phyloP scores from a whole-genome alignment of 2,888 invertebrate species.

The Hirtodrosophila histrioides region DNA sequence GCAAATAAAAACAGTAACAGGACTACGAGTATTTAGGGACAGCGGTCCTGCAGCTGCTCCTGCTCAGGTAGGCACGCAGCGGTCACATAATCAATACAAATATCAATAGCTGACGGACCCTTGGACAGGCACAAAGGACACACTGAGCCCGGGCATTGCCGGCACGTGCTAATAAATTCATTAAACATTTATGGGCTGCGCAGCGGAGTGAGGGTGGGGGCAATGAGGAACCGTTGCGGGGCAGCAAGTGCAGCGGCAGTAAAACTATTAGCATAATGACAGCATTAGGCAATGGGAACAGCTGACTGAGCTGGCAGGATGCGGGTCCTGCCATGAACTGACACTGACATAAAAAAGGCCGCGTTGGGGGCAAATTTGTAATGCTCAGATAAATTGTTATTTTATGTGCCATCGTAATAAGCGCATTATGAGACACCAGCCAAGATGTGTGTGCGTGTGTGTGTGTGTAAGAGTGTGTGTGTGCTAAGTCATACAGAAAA shows the following conservation, averaged over 20 bases:
- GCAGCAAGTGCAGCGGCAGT: conserved; percentile 51
- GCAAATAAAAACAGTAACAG: conserved; percentile 1
- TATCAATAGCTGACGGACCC: conserved; percentile 46
- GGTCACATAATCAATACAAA: conserved; percentile 49
- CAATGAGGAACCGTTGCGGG: background rate
- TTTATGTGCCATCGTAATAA: conserved; percentile 80
- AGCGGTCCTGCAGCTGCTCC: background rate
- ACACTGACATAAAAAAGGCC: conserved; percentile 54
- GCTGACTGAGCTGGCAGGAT: conserved; percentile 35
- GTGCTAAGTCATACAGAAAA: conserved; percentile 70
- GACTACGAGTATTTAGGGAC: background rate
- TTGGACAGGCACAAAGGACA: conserved; percentile 17
- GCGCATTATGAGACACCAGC: conserved; percentile 67
- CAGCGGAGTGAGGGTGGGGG: background rate
- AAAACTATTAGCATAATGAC: conserved; percentile 72
- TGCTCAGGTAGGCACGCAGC: conserved; percentile 21
- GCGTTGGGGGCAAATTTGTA: conserved; percentile 66
- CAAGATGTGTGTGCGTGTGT: background rate
- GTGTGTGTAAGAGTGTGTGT: conserved; percentile 25
- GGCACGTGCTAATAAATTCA: conserved; percentile 78
- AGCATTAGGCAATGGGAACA: conserved; percentile 46
- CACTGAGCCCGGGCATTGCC: background rate
- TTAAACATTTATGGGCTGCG: conserved; percentile 64
- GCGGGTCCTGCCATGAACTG: conserved; percentile 34
- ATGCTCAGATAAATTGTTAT: conserved; percentile 80